Evolutionary conservation across 2,797 vertebrate genomes (phyloP).

Genomic region (Tapirus indicus): DNA sequence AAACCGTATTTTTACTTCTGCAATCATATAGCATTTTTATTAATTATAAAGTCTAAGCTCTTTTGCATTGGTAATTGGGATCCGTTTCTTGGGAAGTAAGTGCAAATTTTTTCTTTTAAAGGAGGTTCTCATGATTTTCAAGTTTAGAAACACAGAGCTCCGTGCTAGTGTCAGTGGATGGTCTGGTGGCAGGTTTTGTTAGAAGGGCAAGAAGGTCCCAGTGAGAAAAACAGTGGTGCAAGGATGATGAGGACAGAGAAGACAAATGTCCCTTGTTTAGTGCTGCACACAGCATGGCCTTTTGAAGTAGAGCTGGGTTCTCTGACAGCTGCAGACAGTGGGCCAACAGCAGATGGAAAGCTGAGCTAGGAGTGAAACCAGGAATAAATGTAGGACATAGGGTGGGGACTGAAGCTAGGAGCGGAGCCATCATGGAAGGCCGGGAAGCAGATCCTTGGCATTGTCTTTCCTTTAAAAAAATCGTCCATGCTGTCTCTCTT

Average conservation of each 20-base stretch:
- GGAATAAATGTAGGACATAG: background rate
- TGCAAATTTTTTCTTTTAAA: background rate
- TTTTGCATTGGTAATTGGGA: background rate
- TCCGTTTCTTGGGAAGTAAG: background rate
- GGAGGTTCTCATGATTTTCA: background rate
- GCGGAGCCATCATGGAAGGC: background rate
- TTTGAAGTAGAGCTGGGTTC: background rate
- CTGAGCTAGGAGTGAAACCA: background rate
- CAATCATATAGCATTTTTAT: background rate
- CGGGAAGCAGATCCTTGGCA: background rate
- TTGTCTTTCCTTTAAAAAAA: slow-evolving; percentile 33
- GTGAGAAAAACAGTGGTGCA: background rate
- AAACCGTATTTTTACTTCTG: background rate
- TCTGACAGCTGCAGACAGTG: background rate
- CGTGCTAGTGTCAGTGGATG: background rate
- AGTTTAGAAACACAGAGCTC: background rate
- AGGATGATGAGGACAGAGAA: background rate
- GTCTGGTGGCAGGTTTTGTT: background rate
- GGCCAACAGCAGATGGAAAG: background rate
- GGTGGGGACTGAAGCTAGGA: background rate
- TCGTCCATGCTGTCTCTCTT: background rate
- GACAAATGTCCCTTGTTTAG: background rate
- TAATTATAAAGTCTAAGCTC: slow-evolving; percentile 2
- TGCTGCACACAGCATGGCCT: fast-evolving
- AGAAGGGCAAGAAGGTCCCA: background rate